Evolutionary conservation across 2,888 invertebrate species (phyloP), one percentile per base, ranked within the genome.

Genomic region (Entomobrya proxima): DNA sequence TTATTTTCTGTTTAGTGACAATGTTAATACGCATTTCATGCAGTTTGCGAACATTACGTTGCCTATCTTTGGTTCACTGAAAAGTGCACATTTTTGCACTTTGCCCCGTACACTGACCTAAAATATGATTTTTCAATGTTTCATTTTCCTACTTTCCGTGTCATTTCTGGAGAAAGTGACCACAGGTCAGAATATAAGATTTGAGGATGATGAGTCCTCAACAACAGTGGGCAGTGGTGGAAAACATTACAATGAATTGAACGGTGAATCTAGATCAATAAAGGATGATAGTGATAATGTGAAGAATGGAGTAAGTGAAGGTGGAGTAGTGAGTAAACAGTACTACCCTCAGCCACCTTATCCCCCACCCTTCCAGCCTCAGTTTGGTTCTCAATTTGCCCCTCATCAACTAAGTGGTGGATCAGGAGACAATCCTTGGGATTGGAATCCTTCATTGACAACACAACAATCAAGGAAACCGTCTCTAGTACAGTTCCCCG

Each of bases 401-500:
- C 6, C 40, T 6, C 55, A 75, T 9, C 64, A 15, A 64, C 11
- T 13, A 18, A n/a, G 1, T n/a, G 37, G 21, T 18, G 64, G n/a
- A 1, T 9, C 21, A 24, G 44, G 44, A n/a, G 72, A 0, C 24
- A 44, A 2, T 9, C 1, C 1, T 18, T 72, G 72, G 72, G 5
- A 40, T 11, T 44, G 44, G 72, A 13, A 40, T 44, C 9, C 4
- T 27, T 37, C 80, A 50, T 18, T 52, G 2, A 58, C 35, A 1
- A 50, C 67, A 3, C 44, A 44, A 32, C 58, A 72, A 18, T 52
- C 81, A 3, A 55, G 74, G 32, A 81, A 81, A 27, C 82, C 82
- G 11, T 40, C 74, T 4, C 37, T 27, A 44, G 75, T 82, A 9
- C 82, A 82, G 52, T 82, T 82, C 50, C 82, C 82, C 0, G 67